A percentile compares a stretch with the other conserved stretches of the same genome.
phyloP scores from a whole-genome alignment of 2,888 invertebrate genomes.

The Heteromyza rotundicornis region DNA sequence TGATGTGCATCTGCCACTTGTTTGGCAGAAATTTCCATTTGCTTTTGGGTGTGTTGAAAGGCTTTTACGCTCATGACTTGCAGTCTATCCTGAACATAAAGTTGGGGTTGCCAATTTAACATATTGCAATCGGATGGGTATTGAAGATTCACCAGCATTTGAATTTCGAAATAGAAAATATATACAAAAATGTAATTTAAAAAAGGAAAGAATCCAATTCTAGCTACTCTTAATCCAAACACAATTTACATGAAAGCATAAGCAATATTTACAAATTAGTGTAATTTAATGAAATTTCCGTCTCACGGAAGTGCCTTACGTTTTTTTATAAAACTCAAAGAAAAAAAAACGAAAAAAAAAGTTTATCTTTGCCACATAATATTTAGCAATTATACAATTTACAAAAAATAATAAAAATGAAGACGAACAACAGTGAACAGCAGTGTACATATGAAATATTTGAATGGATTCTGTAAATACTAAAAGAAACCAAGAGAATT shows the following conservation, averaged over 20 bases:
- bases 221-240: neutral
- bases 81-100: too few relatives aligned
- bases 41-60: neutral
- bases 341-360: constrained; percentile 5
- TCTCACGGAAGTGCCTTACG: constrained; percentile 63
- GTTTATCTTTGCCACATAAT: constrained; percentile 10
- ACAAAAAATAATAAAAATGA: constrained; percentile 11
- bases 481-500: constrained; percentile 24
- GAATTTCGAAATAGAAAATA: too few relatives aligned
- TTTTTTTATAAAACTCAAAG: constrained; percentile 45
- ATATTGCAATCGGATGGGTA: too few relatives aligned
- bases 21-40: constrained; percentile 5
- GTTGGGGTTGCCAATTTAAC: too few relatives aligned
- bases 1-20: neutral
- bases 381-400: constrained; percentile 4
- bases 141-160: too few relatives aligned
- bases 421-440: constrained; percentile 18
- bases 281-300: constrained; percentile 51
- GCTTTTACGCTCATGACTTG: neutral
- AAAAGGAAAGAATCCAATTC: too few relatives aligned
- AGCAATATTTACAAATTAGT: constrained; percentile 7
- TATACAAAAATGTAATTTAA: too few relatives aligned
- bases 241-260: constrained; percentile 3
- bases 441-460: neutral
- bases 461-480: constrained; percentile 42